phyloP scores from a whole-genome alignment of 2,113 vertebrate species.

The Sander lucioperca region DNA sequence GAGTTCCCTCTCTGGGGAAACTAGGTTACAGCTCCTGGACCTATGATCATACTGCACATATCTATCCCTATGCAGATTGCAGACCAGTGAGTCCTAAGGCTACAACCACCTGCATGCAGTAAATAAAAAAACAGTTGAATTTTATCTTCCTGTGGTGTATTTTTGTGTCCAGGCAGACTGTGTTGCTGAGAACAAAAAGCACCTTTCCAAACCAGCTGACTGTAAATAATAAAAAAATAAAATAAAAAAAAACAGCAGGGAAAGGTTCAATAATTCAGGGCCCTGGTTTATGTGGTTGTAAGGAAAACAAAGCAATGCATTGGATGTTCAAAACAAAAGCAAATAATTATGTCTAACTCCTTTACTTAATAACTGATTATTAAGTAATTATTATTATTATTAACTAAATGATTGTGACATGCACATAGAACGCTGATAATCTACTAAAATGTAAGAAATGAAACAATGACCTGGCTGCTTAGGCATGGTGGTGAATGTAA shows the following conservation, averaged over 20 bases:
- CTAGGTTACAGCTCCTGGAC: constrained; percentile 45
- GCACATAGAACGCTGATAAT: neutral
- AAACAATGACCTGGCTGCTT: neutral
- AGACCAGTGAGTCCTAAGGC: constrained; percentile 24
- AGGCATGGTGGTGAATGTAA: neutral
- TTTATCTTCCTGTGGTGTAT: constrained; percentile 24
- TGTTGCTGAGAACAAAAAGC: constrained; percentile 7
- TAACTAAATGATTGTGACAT: neutral
- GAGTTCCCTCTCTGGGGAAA: constrained; percentile 27
- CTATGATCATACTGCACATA: constrained; percentile 11
- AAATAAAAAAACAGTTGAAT: constrained; percentile 46
- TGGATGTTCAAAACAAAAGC: neutral
- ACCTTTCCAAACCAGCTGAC: constrained; percentile 27
- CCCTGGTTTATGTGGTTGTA: neutral
- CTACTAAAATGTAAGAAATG: neutral
- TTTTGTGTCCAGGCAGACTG: neutral
- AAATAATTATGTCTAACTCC: neutral
- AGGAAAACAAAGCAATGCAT: neutral
- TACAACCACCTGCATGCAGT: constrained; percentile 29
- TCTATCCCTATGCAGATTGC: constrained; percentile 6
- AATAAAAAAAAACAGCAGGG: neutral
- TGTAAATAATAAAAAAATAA: neutral
- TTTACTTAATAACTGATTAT: neutral
- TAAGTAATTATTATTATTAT: no score
- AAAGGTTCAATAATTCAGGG: constrained; percentile 29